Evolutionary conservation across 2,888 invertebrate genomes (phyloP), one percentile per base, ranked within the genome.

Genomic region (Lochmaea crataegi): DNA sequence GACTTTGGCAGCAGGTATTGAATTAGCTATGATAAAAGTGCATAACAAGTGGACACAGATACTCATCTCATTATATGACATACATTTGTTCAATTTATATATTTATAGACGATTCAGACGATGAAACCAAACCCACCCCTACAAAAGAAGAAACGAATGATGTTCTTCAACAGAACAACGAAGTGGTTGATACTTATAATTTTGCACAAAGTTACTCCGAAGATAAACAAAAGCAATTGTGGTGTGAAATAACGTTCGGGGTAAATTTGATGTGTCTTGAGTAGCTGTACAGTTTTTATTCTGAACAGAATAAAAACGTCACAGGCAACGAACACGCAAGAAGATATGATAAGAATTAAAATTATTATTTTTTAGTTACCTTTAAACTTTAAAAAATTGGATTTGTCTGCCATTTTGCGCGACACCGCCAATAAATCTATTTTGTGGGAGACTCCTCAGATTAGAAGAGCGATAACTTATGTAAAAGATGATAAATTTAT

Each of bases 381-480:
- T 0, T 84, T 93, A 70, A 87, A 86, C 61, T 89, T 90, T 79
- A 90, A 90, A 68, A 92, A 91, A 82, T 87, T 97, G 0, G 96
- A 97, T 84, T 87, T 97, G 61, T 91, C 93, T 0, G 92, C 92
- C 51, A 90, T 96, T 45, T 87, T 97, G 6, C 90, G 90, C 68
- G 91, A 92, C 48, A 88, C 92, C 2, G 94, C 95, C 0, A 85
- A 86, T 51, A 93, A 90, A 82, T 91, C 94, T 0, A 90, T 97
- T 0, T 89, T 99, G 10, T 92, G 94, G 86, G 92, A 96, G 86
- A 91, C 95, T 0, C 91, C 92, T 0, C 89, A 92, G 57, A 96
- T 99, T 73, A 94, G 92, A 81, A 90, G 95, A 72, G 96, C 97
- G 0, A 95, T 98, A 70, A 92, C 95, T 0, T 93, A 93, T 76